These are phyloP conservation scores for Eilema griseolum DNA, from an alignment of 2,888 invertebrate species.

Conservation along the genomic window DNA sequence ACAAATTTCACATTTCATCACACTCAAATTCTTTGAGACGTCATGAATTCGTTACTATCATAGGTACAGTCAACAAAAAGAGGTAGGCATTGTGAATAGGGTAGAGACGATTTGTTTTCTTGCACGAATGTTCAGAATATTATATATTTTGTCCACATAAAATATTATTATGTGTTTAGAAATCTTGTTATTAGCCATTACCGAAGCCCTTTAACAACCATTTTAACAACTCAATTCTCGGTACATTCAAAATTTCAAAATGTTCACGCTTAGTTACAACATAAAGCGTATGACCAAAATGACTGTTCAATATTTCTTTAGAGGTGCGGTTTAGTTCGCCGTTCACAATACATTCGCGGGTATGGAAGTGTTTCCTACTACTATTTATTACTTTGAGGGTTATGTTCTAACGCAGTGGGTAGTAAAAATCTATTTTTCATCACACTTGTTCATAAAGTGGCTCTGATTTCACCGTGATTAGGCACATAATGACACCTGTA, in stretches of 20 bases:
- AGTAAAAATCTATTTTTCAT: too few species aligned
- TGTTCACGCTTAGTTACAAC: slow-evolving; percentile 4
- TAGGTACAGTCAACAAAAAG: not conserved
- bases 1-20: too few species aligned
- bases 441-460: too few species aligned
- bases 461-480: too few species aligned
- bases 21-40: too few species aligned
- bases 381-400: too few species aligned
- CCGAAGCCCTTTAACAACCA: not conserved
- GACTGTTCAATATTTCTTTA: not conserved
- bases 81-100: not conserved
- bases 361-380: not conserved
- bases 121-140: not conserved
- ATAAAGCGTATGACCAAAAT: not conserved
- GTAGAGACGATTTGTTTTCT: not conserved
- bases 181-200: not conserved
- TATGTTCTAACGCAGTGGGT: too few species aligned
- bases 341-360: not conserved
- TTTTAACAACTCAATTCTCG: slow-evolving; percentile 12
- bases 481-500: too few species aligned
- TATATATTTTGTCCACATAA: not conserved
- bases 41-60: too few species aligned
- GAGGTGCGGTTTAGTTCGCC: not conserved
- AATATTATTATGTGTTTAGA: not conserved
- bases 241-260: slow-evolving; percentile 6